Evolutionary conservation across 2,797 vertebrate species (phyloP).

Genomic region (Enteromius paludinosus): DNA sequence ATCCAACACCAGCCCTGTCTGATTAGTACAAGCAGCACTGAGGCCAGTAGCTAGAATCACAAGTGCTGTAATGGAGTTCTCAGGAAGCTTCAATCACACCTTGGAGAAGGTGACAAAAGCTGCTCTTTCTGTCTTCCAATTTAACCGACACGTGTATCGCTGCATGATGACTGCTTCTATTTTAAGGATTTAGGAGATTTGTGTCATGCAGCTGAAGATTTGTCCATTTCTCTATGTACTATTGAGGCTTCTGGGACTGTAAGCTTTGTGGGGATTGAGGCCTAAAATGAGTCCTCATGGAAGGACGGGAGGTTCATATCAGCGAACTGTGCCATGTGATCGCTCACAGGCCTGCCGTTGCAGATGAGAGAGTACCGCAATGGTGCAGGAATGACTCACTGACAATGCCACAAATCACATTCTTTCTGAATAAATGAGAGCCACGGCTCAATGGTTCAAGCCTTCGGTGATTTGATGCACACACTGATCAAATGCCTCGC

Average conservation of each 20-base stretch:
- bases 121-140: slow-evolving; percentile 15
- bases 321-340: slow-evolving; percentile 15
- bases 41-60: slow-evolving; percentile 41
- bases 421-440: slow-evolving; percentile 22
- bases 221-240: not conserved
- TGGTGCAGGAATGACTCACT: slow-evolving; percentile 46
- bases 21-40: slow-evolving; percentile 53
- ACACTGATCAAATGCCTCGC: slow-evolving; percentile 19
- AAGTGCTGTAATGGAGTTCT: slow-evolving; percentile 33
- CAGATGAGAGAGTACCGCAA: slow-evolving; percentile 40
- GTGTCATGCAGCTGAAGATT: not conserved
- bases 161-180: slow-evolving; percentile 11
- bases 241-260: slow-evolving; percentile 4
- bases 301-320: slow-evolving; percentile 27
- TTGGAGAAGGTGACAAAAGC: slow-evolving; percentile 40
- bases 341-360: slow-evolving; percentile 33
- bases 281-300: slow-evolving; percentile 20
- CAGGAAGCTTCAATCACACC: slow-evolving; percentile 42
- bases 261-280: slow-evolving; percentile 6
- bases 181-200: slow-evolving; percentile 19
- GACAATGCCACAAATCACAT: slow-evolving; percentile 40
- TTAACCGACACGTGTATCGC: slow-evolving; percentile 3
- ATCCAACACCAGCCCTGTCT: slow-evolving; percentile 51
- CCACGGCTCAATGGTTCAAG: slow-evolving; percentile 14
- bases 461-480: slow-evolving; percentile 19